A percentile compares a stretch with the other conserved stretches of the same genome.
phyloP scores from a whole-genome alignment of 2,113 vertebrate species.

The Myotis lucifugus region DNA sequence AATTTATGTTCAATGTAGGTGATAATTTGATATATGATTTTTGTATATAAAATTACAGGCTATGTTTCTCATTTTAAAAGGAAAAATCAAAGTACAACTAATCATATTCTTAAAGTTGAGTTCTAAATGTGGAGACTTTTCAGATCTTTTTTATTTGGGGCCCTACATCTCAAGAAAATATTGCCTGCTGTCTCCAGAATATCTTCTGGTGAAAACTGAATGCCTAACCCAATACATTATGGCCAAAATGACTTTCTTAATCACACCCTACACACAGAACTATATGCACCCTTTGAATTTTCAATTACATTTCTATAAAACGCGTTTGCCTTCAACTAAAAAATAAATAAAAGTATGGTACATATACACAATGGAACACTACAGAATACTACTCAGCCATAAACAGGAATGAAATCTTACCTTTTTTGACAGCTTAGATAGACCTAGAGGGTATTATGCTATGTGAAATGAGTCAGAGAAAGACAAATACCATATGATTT shows the following conservation, averaged over 20 bases:
- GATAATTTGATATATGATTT: neutral
- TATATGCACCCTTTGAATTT: neutral
- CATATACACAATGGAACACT: neutral
- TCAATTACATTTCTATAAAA: neutral
- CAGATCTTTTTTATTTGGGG: neutral
- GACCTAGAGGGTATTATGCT: neutral
- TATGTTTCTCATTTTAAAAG: slow-evolving; percentile 41
- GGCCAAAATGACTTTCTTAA: neutral
- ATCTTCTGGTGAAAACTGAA: neutral
- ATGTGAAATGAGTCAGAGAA: neutral
- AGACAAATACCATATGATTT: neutral
- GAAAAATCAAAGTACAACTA: neutral
- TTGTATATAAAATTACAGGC: neutral
- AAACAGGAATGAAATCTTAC: neutral
- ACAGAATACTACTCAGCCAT: neutral
- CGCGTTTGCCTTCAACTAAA: neutral
- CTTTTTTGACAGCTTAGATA: neutral
- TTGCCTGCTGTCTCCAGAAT: neutral
- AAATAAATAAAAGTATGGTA: neutral
- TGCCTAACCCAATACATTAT: neutral
- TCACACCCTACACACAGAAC: neutral
- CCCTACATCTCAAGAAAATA: neutral
- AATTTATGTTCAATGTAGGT: neutral
- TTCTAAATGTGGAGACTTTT: neutral
- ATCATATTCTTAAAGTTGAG: neutral